A percentile compares a stretch with the other conserved stretches of the same genome.
Evolutionary conservation across 2,888 invertebrate genomes (phyloP).

Genomic region (Drosophila lacicola): DNA sequence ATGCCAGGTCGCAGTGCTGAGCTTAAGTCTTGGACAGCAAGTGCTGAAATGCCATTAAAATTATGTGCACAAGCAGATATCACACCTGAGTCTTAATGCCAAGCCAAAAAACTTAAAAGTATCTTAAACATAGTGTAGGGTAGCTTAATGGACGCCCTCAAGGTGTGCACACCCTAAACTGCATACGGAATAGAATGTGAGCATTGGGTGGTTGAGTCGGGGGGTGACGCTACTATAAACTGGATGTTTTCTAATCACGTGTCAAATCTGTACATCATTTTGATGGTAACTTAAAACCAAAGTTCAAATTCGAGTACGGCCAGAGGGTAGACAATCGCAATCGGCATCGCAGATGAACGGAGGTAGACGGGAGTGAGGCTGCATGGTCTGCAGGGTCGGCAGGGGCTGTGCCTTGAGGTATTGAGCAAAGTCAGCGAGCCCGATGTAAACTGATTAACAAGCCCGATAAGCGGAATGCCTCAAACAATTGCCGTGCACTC

Average conservation of each 20-base stretch:
- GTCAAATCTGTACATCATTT: slow-evolving; percentile 77
- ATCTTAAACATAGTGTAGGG: neutral
- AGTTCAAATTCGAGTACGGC: slow-evolving; percentile 41
- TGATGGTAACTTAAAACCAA: slow-evolving; percentile 83
- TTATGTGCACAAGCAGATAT: neutral
- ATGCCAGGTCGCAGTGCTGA: neutral
- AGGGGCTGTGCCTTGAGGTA: slow-evolving; percentile 23
- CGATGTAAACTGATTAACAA: slow-evolving; percentile 75
- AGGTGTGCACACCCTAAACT: no score
- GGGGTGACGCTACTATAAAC: slow-evolving; percentile 13
- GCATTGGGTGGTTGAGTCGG: no score
- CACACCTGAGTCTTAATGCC: neutral
- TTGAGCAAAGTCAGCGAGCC: slow-evolving; percentile 73
- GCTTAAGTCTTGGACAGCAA: slow-evolving; percentile 4
- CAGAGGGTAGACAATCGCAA: slow-evolving; percentile 36
- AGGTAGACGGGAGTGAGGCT: neutral
- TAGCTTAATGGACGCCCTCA: neutral
- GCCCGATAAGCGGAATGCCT: slow-evolving; percentile 66
- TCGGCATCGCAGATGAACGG: slow-evolving; percentile 8
- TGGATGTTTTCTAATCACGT: slow-evolving; percentile 73
- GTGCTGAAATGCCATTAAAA: slow-evolving; percentile 1
- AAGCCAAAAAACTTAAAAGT: neutral
- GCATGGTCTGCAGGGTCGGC: slow-evolving; percentile 5
- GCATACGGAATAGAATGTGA: no score
- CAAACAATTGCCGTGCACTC: slow-evolving; percentile 53